Percentiles rank a stretch among this genome's conserved stretches.
Evolutionary conservation across 2,888 invertebrate species (phyloP).

Genomic region (Crematogaster levior): DNA sequence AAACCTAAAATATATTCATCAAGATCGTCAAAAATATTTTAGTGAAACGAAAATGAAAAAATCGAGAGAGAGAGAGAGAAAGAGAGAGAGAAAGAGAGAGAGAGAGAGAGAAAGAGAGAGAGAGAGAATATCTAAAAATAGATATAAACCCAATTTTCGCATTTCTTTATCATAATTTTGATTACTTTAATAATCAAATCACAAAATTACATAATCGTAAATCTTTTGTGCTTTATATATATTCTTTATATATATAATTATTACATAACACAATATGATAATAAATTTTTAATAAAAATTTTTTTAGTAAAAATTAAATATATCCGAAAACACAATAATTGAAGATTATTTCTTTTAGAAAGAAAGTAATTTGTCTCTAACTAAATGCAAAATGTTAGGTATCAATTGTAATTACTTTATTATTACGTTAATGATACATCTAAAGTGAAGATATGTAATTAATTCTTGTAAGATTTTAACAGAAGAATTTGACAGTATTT

Average conservation of each 20-base stretch:
- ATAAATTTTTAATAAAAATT: not conserved
- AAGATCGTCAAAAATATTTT: conserved; percentile 10
- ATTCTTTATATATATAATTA: not conserved
- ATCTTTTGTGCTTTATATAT: not conserved
- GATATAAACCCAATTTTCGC: not conserved
- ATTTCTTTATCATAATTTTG: not conserved
- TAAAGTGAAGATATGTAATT: not conserved
- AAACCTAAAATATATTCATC: not conserved
- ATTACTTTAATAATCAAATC: conserved; percentile 1
- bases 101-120: no score
- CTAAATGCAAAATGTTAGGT: not conserved
- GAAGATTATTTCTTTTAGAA: not conserved
- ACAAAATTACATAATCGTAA: not conserved
- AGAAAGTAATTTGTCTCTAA: not conserved
- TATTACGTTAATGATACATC: conserved; percentile 11
- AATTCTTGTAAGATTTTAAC: conserved; percentile 22
- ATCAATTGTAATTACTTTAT: not conserved
- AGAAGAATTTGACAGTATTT: conserved; percentile 48
- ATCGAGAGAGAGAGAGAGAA: not conserved
- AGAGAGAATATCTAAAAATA: not conserved
- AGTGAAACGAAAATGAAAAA: not conserved
- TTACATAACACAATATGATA: not conserved
- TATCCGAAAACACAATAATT: not conserved
- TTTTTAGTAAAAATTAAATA: not conserved
- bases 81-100: no score